Evolutionary conservation across 2,888 invertebrate genomes (phyloP).

Genomic region (Trissoscelio sp.): DNA sequence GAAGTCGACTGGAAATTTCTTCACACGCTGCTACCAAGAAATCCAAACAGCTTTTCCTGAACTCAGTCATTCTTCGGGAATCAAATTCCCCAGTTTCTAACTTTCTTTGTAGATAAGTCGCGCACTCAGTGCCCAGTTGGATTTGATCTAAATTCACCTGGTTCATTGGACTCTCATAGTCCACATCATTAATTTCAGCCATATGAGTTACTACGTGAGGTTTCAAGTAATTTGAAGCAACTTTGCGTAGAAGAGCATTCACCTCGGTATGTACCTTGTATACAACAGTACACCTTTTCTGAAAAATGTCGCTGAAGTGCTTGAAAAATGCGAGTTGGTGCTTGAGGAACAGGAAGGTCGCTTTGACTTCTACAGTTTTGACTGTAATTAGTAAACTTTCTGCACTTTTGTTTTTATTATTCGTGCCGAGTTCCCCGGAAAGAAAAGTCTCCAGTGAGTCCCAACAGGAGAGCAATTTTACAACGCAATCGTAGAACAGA

Average conservation of each 20-base stretch:
- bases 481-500: conserved; percentile 42
- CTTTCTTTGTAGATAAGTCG: conserved; percentile 25
- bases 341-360: conserved; percentile 44
- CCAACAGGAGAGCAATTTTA: conserved; percentile 38
- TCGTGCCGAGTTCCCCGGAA: neutral
- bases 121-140: conserved; percentile 46
- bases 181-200: conserved; percentile 37
- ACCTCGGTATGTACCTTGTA: conserved; percentile 46
- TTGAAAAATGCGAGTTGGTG: conserved; percentile 53
- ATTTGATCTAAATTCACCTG: conserved; percentile 42
- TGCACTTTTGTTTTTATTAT: conserved; percentile 24
- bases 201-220: conserved; percentile 45
- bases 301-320: conserved; percentile 51
- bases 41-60: conserved; percentile 21
- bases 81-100: conserved; percentile 19
- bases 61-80: neutral
- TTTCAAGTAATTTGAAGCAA: conserved; percentile 43
- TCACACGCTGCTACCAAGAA: conserved; percentile 45
- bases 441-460: conserved; percentile 43
- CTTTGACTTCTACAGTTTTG: conserved; percentile 29
- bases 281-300: conserved; percentile 46
- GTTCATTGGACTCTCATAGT: conserved; percentile 40
- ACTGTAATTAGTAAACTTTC: conserved; percentile 18
- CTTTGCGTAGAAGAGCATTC: conserved; percentile 39
- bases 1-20: conserved; percentile 41